Evolutionary conservation across 2,888 invertebrate genomes (phyloP), one percentile per base, ranked within the genome.

Genomic region (Polymixis flavicincta): DNA sequence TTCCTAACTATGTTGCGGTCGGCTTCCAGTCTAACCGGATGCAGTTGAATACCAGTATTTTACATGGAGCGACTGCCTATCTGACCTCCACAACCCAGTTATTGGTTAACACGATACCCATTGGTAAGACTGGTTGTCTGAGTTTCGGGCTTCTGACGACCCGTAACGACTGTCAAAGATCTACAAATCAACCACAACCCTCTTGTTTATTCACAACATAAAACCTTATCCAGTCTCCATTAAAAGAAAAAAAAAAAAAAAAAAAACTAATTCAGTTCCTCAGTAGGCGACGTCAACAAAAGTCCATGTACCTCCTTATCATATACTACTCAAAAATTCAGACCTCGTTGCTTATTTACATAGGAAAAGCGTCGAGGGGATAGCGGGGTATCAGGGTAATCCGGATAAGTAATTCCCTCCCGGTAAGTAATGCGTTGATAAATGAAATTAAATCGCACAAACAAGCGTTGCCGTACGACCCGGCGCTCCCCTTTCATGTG

Each of bases 381-480:
- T 80, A 82, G 90, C 90, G 91, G 92, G 89, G 92, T 83, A 90
- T 91, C 88, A 88, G 91, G 90, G 94, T 96, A 96, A 96, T 96
- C 96, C 95, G 89, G 92, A 90, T 96, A 96, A 96, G 96, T 96
- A 95, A 95, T 96, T 95, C 96, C 92, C 93, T 94, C 94, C 92
- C 93, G 93, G 96, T 95, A 95, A 96, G 96, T 96, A 96, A 96
- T 96, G 96, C 96, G 96, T 91, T 96, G 96, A 96, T 96, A 96
- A 96, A 96, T 96, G 96, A 95, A 96, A 96, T 96, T 96, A 96
- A 96, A 96, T 96, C 96, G 96, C 95, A 96, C 96, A 96, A 96
- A 96, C 96, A 96, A 96, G 95, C 95, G 95, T 93, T 91, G 92
- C 93, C 92, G 89, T 91, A 91, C 89, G 92, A 88, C 93, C 94